Conservation (phyloP, 1,140 invertebrate genomes). For the Leptopilina clavipes region DNA sequence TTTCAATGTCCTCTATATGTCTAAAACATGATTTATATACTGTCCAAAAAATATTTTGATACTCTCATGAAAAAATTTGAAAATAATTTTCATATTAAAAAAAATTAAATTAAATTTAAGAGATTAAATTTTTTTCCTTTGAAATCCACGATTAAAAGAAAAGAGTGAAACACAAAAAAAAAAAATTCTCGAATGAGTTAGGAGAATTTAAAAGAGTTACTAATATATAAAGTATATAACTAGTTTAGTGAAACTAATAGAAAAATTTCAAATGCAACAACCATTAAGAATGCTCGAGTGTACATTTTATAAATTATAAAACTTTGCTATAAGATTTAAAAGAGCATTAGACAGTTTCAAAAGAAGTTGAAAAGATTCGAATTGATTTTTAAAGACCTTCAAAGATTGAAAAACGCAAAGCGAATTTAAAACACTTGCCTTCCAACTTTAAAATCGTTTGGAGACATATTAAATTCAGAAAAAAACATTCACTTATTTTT, state of each 20-base stretch:
- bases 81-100: no score
- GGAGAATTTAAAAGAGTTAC: no score
- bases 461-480: background rate
- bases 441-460: constrained; percentile 8
- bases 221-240: background rate
- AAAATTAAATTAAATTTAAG: no score
- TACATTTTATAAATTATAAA: constrained; percentile 14
- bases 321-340: constrained; percentile 10
- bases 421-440: constrained; percentile 11
- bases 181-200: no score
- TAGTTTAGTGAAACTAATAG: constrained; percentile 8
- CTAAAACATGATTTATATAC: no score
- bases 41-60: no score
- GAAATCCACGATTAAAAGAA: no score
- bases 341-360: constrained; percentile 10
- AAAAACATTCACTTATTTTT: constrained; percentile 5
- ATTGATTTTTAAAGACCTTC: constrained; percentile 16
- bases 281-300: background rate
- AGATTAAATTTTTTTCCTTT: no score
- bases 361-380: background rate
- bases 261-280: background rate
- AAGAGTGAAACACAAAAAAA: no score
- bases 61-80: no score
- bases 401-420: constrained; percentile 19
- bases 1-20: background rate